A percentile compares a stretch with the other conserved stretches of the same genome.
phyloP scores from a whole-genome alignment of 2,888 invertebrate genomes.

The Diabrotica balteata region DNA sequence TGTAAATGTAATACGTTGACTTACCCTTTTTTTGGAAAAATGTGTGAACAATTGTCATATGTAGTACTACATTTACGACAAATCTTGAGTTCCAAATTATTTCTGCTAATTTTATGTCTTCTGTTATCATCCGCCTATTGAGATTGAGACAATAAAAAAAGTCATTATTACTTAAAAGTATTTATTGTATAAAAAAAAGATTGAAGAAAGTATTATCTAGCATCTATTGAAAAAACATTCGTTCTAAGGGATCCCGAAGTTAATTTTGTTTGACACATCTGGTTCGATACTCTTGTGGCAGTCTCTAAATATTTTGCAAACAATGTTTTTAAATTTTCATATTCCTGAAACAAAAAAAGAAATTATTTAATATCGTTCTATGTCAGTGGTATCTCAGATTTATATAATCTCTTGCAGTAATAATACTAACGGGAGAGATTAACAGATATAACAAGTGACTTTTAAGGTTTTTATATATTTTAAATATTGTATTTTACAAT shows the following conservation, averaged over 20 bases:
- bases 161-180: constrained; percentile 2
- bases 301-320: constrained; percentile 71
- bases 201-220: constrained; percentile 1
- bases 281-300: constrained; percentile 71
- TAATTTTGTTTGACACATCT: constrained; percentile 48
- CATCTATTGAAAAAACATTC: constrained; percentile 7
- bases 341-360: constrained; percentile 61
- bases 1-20: too few relatives aligned
- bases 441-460: neutral
- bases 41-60: too few relatives aligned
- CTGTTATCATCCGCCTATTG: too few relatives aligned
- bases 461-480: neutral
- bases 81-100: too few relatives aligned
- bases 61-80: too few relatives aligned
- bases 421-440: too few relatives aligned
- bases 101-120: too few relatives aligned
- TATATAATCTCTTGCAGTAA: too few relatives aligned
- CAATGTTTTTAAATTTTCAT: constrained; percentile 67
- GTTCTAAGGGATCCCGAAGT: constrained; percentile 22
- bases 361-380: neutral
- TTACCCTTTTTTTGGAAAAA: too few relatives aligned
- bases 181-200: constrained; percentile 12
- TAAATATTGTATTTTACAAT: too few relatives aligned
- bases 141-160: too few relatives aligned
- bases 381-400: too few relatives aligned